Evolutionary conservation across 2,113 vertebrate genomes (phyloP).

Genomic region (Delphinapterus leucas): DNA sequence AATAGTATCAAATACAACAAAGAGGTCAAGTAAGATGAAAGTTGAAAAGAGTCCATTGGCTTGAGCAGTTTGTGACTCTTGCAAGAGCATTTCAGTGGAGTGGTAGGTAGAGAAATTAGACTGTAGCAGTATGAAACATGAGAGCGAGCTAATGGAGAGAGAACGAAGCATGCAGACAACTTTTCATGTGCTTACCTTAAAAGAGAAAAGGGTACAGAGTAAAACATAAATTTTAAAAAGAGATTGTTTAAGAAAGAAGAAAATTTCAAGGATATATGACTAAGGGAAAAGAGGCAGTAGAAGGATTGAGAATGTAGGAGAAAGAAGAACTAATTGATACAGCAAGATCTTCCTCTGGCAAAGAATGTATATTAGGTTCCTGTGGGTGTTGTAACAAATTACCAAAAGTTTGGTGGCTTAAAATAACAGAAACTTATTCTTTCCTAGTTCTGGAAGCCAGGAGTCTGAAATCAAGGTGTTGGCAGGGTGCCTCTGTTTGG

Average conservation of each 20-base stretch:
- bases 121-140: not conserved
- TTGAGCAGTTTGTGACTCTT: not conserved
- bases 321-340: not conserved
- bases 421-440: not conserved
- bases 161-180: not conserved
- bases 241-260: not conserved
- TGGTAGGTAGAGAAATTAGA: not conserved
- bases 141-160: not conserved
- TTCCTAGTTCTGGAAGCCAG: not conserved
- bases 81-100: not conserved
- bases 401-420: not conserved
- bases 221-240: not conserved
- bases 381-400: not conserved
- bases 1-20: not conserved
- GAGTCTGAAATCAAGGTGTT: not conserved
- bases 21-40: not conserved
- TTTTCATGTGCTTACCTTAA: not conserved
- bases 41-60: not conserved
- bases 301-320: not conserved
- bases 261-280: not conserved
- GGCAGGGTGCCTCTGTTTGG: not conserved
- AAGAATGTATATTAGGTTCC: not conserved
- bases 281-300: not conserved
- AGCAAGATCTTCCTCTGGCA: not conserved
- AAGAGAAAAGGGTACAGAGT: not conserved